phyloP scores from a whole-genome alignment of 2,113 vertebrate genomes.

The Corythornis madagascariensis region DNA sequence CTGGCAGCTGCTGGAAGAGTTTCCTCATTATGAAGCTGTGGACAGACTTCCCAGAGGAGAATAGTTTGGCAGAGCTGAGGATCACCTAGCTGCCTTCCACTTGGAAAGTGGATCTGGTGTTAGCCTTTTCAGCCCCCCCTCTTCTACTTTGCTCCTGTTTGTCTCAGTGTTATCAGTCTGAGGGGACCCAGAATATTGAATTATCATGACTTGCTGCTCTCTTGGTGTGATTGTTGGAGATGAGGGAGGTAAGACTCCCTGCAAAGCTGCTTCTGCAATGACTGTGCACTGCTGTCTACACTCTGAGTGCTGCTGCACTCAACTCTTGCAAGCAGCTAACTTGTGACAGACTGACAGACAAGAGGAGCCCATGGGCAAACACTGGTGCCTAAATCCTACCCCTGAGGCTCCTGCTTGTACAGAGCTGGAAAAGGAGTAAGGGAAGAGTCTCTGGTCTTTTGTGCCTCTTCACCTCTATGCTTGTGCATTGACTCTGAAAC shows the following conservation, averaged over 20 bases:
- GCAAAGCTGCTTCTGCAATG: background rate
- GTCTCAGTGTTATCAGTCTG: background rate
- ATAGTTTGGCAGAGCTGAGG: background rate
- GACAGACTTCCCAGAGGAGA: background rate
- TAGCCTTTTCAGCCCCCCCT: background rate
- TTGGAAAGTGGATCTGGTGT: background rate
- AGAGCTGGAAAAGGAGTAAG: background rate
- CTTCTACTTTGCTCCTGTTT: background rate
- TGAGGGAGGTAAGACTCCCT: background rate
- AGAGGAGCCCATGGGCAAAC: background rate
- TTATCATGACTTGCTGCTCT: background rate
- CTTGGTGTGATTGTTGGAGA: background rate
- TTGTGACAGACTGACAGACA: background rate
- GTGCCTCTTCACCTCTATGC: background rate
- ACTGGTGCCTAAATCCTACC: background rate
- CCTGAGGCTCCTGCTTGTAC: background rate
- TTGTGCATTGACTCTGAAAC: background rate
- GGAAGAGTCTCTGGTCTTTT: background rate
- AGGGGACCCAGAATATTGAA: background rate
- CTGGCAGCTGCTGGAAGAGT: background rate
- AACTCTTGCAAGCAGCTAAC: background rate
- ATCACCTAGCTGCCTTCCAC: background rate
- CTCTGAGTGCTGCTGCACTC: background rate
- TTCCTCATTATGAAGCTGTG: background rate
- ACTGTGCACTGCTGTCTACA: rapidly evolving